Conservation (phyloP, 2,888 invertebrate species). For the Metallyticus violacea region DNA sequence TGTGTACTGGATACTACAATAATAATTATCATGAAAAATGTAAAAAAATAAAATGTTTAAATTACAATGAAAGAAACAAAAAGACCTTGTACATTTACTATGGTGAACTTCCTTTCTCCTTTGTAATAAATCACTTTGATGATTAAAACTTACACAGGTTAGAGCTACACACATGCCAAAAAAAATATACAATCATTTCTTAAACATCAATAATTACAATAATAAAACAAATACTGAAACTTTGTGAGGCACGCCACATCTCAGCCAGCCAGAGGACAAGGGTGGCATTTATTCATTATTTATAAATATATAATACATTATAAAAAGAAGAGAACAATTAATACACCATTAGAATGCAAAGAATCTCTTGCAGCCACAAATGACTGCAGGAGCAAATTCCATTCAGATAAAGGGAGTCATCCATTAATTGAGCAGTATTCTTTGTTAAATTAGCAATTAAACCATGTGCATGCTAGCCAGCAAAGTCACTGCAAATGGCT, state of each 20-base stretch:
- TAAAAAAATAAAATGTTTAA: conserved; percentile 36
- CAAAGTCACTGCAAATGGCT: background rate
- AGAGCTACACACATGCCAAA: conserved; percentile 36
- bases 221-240: conserved; percentile 37
- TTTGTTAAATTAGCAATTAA: conserved; percentile 9
- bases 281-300: conserved; percentile 33
- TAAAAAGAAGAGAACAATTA: conserved; percentile 19
- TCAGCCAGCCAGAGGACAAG: conserved; percentile 35
- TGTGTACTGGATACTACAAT: conserved; percentile 22
- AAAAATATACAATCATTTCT: conserved; percentile 35
- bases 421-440: conserved; percentile 13
- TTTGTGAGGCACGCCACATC: conserved; percentile 36
- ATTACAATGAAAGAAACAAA: conserved; percentile 31
- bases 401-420: conserved; percentile 14
- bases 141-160: conserved; percentile 27
- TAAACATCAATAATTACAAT: conserved; percentile 34
- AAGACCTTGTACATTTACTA: conserved; percentile 33
- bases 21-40: conserved; percentile 31
- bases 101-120: conserved; percentile 30
- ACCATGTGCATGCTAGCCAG: conserved; percentile 12
- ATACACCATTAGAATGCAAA: conserved; percentile 25
- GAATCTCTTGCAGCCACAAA: conserved; percentile 24
- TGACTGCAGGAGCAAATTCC: background rate
- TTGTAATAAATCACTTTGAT: conserved; percentile 28
- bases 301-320: conserved; percentile 29